Percentiles rank a stretch among this genome's conserved stretches.
These are phyloP conservation scores for Simalia tracyae DNA, from an alignment of 2,797 vertebrate species.

Conservation along the genomic window DNA sequence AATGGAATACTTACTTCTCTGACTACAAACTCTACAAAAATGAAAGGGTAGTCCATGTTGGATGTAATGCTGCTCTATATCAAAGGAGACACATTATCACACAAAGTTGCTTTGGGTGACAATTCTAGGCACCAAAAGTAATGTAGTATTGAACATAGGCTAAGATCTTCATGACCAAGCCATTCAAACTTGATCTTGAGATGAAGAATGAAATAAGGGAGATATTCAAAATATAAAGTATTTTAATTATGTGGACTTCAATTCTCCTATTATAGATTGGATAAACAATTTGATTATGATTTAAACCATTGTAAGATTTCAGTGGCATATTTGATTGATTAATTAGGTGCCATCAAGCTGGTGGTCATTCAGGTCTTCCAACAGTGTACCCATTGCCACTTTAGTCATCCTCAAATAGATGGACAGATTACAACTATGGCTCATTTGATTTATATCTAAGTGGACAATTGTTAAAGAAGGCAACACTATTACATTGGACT, in stretches of 20 bases:
- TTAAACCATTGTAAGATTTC: not conserved
- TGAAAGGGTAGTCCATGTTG: no score
- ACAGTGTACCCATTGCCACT: not conserved
- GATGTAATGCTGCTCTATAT: no score
- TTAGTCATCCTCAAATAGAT: not conserved
- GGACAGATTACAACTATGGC: not conserved
- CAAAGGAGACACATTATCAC: not conserved
- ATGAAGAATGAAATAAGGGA: not conserved
- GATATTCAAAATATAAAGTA: not conserved
- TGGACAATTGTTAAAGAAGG: not conserved
- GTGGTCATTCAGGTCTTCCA: not conserved
- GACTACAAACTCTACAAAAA: no score
- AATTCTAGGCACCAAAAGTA: not conserved
- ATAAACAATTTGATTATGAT: not conserved
- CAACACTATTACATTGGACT: not conserved
- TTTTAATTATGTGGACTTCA: not conserved
- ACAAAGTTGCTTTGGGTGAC: not conserved
- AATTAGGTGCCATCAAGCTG: not conserved
- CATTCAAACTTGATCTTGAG: not conserved
- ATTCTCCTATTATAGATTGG: not conserved
- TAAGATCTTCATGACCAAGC: not conserved
- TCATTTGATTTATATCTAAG: not conserved
- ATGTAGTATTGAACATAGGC: not conserved
- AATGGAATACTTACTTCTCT: no score
- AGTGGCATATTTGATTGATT: not conserved